phyloP scores from a whole-genome alignment of 2,113 vertebrate species.

The Grammomys dolichurus region DNA sequence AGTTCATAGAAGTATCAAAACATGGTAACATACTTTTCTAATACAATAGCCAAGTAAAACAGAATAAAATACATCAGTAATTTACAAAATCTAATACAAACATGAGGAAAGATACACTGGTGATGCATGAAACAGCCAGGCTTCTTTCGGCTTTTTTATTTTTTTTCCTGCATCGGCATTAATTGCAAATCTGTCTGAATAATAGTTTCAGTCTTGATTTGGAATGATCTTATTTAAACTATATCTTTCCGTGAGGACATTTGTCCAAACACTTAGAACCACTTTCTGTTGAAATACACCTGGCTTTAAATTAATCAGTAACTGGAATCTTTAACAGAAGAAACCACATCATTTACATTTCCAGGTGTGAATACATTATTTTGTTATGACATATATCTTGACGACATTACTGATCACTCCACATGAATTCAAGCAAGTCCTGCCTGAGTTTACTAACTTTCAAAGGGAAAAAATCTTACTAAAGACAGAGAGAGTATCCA shows the following conservation, averaged over 20 bases:
- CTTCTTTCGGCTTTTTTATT: not conserved
- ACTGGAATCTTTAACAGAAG: slow-evolving; percentile 61
- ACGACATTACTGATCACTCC: slow-evolving; percentile 45
- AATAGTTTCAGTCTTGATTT: slow-evolving; percentile 63
- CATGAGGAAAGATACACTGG: slow-evolving; percentile 18
- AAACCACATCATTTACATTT: slow-evolving; percentile 56
- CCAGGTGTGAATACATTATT: slow-evolving; percentile 9
- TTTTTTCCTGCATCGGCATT: slow-evolving; percentile 17
- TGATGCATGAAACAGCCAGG: not conserved
- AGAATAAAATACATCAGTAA: not conserved
- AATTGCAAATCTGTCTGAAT: slow-evolving; percentile 46
- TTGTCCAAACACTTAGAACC: slow-evolving; percentile 51
- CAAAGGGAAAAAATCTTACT: not conserved
- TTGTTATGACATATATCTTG: not conserved
- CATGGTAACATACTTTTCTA: slow-evolving; percentile 5
- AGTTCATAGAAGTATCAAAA: not conserved
- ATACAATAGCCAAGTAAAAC: not conserved
- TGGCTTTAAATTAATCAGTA: slow-evolving; percentile 70
- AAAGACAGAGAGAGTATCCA: not conserved
- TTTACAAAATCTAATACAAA: slow-evolving; percentile 29
- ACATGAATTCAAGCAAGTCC: not conserved
- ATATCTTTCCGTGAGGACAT: slow-evolving; percentile 49
- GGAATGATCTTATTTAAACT: slow-evolving; percentile 74
- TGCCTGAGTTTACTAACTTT: slow-evolving; percentile 10
- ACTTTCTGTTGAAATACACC: slow-evolving; percentile 56